phyloP scores from a whole-genome alignment of 2,113 vertebrate species.

The Dicrurus megarhynchus region DNA sequence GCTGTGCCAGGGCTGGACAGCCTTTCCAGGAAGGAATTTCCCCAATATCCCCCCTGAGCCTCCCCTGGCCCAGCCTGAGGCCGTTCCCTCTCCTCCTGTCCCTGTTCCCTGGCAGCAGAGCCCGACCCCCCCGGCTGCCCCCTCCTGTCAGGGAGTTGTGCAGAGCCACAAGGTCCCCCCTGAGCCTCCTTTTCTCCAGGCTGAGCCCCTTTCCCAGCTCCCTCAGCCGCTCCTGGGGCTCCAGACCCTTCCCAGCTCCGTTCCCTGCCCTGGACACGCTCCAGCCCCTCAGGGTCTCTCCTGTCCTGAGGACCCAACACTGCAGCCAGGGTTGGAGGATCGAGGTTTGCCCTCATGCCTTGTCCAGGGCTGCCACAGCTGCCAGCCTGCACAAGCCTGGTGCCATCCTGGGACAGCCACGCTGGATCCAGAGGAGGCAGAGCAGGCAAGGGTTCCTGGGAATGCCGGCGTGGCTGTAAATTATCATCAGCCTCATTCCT shows the following conservation, averaged over 20 bases:
- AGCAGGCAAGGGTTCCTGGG: background rate
- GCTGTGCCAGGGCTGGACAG: background rate
- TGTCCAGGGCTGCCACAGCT: background rate
- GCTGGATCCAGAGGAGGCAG: background rate
- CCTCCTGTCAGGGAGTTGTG: background rate
- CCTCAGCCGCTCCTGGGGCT: background rate
- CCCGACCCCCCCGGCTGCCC: background rate
- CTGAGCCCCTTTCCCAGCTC: background rate
- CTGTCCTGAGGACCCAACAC: background rate
- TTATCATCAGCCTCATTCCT: background rate
- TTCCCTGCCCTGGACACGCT: background rate
- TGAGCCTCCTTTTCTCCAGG: background rate
- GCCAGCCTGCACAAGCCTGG: background rate
- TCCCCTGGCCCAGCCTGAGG: background rate
- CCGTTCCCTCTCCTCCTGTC: background rate
- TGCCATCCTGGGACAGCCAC: background rate
- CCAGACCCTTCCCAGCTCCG: background rate
- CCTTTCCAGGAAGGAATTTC: rapidly evolving
- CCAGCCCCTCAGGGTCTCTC: background rate
- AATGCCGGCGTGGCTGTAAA: rapidly evolving
- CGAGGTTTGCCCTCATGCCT: rapidly evolving
- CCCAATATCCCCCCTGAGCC: rapidly evolving
- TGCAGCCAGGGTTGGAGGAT: background rate
- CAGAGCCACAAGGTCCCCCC: background rate
- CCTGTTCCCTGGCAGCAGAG: background rate